A percentile compares a stretch with the other conserved stretches of the same genome.
Conservation (phyloP, 2,113 vertebrate species). For the Nettapus auritus region DNA sequence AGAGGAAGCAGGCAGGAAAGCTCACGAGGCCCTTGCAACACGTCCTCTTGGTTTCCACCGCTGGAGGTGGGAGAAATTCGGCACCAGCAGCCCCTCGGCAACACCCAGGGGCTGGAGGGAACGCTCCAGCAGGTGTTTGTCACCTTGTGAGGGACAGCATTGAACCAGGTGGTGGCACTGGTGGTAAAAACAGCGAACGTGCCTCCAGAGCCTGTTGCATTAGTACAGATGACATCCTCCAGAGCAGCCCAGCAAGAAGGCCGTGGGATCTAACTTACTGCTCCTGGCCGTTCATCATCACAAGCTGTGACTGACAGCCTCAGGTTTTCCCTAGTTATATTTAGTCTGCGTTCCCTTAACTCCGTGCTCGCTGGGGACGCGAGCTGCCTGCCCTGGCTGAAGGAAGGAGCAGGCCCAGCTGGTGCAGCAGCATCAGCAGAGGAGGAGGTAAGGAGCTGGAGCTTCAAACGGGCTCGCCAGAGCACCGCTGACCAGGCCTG, state of each 20-base stretch:
- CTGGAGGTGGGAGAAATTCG: not conserved
- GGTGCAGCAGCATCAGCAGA: constrained; percentile 10
- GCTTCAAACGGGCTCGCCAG: not conserved
- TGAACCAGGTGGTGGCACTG: not conserved
- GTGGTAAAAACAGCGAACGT: not conserved
- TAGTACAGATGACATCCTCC: not conserved
- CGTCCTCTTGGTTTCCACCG: not conserved
- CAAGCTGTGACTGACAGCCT: constrained; percentile 1
- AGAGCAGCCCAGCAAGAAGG: not conserved
- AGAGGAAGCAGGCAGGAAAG: constrained; percentile 48
- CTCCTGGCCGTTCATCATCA: not conserved
- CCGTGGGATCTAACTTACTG: not conserved
- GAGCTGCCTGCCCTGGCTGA: not conserved
- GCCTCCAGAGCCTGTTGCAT: not conserved
- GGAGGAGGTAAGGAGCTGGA: not conserved
- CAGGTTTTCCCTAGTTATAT: constrained; percentile 14
- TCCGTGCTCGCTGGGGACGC: not conserved
- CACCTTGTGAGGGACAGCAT: not conserved
- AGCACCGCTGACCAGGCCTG: not conserved
- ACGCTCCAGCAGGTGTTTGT: not conserved
- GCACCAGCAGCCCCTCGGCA: not conserved
- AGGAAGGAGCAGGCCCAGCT: rapidly evolving
- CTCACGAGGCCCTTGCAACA: constrained; percentile 30
- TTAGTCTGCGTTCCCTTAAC: constrained; percentile 11
- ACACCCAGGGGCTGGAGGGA: not conserved